phyloP scores from a whole-genome alignment of 2,113 vertebrate species.

The Prionailurus viverrinus region DNA sequence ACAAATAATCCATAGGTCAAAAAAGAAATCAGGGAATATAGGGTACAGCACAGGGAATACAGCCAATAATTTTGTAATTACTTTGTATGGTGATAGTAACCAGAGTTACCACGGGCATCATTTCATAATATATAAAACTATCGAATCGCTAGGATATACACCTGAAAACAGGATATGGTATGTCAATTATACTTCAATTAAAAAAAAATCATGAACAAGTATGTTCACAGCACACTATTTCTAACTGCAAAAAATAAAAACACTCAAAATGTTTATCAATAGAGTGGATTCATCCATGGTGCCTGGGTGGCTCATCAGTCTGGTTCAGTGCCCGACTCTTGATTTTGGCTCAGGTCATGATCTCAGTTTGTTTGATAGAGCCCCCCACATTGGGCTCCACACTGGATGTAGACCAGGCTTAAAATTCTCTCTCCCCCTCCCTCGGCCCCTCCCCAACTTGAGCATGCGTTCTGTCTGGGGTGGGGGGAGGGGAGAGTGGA shows the following conservation, averaged over 20 bases:
- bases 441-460: no score
- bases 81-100: neutral
- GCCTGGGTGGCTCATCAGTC: no score
- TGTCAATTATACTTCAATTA: neutral
- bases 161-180: neutral
- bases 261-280: neutral
- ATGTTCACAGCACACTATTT: neutral
- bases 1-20: neutral
- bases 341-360: no score
- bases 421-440: no score
- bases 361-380: no score
- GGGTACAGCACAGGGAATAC: neutral
- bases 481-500: neutral
- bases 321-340: no score
- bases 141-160: neutral
- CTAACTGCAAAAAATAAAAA: neutral
- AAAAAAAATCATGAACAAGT: neutral
- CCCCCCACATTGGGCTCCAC: no score
- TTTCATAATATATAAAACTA: neutral
- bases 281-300: neutral
- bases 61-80: neutral
- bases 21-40: neutral
- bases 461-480: no score
- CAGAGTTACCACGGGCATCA: neutral
- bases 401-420: no score